Percentiles rank a stretch among this genome's conserved stretches.
phyloP scores from a whole-genome alignment of 2,797 vertebrate species.

The Hemibagrus guttatus region DNA sequence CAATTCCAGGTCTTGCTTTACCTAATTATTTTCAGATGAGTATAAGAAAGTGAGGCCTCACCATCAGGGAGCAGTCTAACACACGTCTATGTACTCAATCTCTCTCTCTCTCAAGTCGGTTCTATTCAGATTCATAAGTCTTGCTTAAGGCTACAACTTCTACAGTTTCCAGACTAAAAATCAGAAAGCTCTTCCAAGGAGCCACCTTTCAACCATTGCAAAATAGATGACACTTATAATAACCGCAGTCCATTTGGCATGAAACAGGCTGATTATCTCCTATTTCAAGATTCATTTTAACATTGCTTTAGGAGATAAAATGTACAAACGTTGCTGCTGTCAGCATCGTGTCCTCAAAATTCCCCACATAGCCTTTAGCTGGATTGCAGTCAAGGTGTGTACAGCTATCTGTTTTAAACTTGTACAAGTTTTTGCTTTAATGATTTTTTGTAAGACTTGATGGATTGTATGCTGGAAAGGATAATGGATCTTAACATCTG shows the following conservation, averaged over 20 bases:
- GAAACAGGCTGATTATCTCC: not conserved
- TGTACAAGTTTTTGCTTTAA: not conserved
- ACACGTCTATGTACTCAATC: not conserved
- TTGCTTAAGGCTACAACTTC: not conserved
- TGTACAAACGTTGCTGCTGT: not conserved
- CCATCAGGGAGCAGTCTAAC: conserved; percentile 18
- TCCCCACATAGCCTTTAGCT: not conserved
- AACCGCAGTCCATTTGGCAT: not conserved
- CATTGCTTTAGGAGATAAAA: no score
- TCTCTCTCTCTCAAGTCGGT: not conserved
- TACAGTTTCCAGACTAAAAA: not conserved
- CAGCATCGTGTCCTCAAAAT: not conserved
- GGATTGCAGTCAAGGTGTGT: not conserved
- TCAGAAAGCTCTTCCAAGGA: not conserved
- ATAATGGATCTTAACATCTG: not conserved
- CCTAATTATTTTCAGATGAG: conserved; percentile 54
- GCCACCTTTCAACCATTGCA: not conserved
- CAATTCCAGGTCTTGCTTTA: conserved; percentile 39
- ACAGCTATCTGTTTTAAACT: not conserved
- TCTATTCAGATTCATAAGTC: not conserved
- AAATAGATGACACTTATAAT: conserved; percentile 7
- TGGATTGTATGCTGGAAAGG: not conserved
- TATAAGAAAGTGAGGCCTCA: conserved; percentile 21
- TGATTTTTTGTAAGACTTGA: not conserved
- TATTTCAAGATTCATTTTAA: not conserved